Conservation (phyloP, 92 coral and sea anemone genomes). For the Phenganax subtilis region DNA sequence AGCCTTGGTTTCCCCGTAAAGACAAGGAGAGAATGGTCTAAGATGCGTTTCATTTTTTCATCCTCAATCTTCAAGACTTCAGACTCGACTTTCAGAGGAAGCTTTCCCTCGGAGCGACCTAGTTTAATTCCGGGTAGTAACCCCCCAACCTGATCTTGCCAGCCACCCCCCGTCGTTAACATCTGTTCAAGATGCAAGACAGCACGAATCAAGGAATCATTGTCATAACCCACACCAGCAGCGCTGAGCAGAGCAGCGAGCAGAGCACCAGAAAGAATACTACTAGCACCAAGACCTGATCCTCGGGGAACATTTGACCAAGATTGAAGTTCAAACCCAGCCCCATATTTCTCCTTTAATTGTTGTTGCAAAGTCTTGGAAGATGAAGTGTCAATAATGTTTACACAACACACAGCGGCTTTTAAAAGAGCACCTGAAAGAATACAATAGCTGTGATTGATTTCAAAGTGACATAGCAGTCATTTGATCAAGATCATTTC, state of each 20-base stretch:
- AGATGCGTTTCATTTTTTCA: slow-evolving; percentile 54
- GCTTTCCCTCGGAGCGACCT: slow-evolving; percentile 68
- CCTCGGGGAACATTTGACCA: slow-evolving; percentile 82
- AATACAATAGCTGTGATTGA: background rate
- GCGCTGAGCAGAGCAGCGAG: slow-evolving; percentile 88
- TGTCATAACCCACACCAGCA: slow-evolving; percentile 52
- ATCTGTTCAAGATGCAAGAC: slow-evolving; percentile 94
- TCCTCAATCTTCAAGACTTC: slow-evolving; percentile 56
- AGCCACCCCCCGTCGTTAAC: slow-evolving; percentile 97
- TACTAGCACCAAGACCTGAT: slow-evolving; percentile 96
- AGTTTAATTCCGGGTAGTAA: slow-evolving; percentile 86
- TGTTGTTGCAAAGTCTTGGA: slow-evolving; percentile 67
- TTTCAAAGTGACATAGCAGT: background rate
- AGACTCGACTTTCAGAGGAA: slow-evolving; percentile 71
- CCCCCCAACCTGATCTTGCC: slow-evolving; percentile 99
- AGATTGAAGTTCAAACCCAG: slow-evolving; percentile 87
- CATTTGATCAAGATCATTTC: background rate
- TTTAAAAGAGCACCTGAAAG: slow-evolving; percentile 76
- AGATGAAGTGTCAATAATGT: slow-evolving; percentile 60
- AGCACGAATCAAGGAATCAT: slow-evolving; percentile 72
- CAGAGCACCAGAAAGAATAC: slow-evolving; percentile 83
- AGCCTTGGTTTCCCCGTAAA: slow-evolving; percentile 87
- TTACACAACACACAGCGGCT: slow-evolving; percentile 87
- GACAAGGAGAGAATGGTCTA: slow-evolving; percentile 62
- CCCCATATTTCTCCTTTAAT: slow-evolving; percentile 61